Evolutionary conservation across 1,140 invertebrate species (phyloP), one percentile per base, ranked within the genome.

Genomic region (Hyposmocoma kahamanoa): DNA sequence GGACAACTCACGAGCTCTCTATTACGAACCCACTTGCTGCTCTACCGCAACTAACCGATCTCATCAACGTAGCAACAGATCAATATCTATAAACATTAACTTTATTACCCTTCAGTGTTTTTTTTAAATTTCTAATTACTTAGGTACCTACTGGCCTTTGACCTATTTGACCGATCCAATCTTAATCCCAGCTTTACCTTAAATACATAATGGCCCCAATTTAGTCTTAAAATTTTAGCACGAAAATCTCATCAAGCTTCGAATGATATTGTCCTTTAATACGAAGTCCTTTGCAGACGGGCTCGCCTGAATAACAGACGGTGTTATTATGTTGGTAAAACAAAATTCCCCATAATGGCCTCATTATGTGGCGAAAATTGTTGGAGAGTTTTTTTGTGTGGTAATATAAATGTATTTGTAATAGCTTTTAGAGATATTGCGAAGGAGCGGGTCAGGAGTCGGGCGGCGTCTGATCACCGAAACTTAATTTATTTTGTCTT

Each of bases 361-460:
- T 83, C 69, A 85, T 85, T 84, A 85, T 82, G 72, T 82, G 82
- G 79, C 82, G 82, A 82, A 85, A 85, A 85, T 85, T 85, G 79
- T 69, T 60, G 71, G 68, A 78, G 67, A 83, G 65, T 69, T 79
- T 85, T 85, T 85, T 85, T 85, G 77, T 81, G 71, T 59, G 70
- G 76, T 67, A 67, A 76, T 83, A 81, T 85, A 85, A 83, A 85
- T 85, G 82, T 85, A 83, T 85, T 85, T 82, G 82, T 83, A 84
- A 83, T 83, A 81, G 81, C 77, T 79, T 83, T 80, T 81, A 84
- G 78, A 83, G 73, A 84, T 83, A 85, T 82, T 80, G 81, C 82
- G 64, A 83, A 73, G 78, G 65, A 81, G 61, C 76, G 73, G 71
- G 70, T 64, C 70, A 77, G 72, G 60, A 64, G 65, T 68, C 70